Percentiles rank a stretch among this genome's conserved stretches.
Evolutionary conservation across 2,797 vertebrate genomes (phyloP).

Genomic region (Myiotriccus ornatus): DNA sequence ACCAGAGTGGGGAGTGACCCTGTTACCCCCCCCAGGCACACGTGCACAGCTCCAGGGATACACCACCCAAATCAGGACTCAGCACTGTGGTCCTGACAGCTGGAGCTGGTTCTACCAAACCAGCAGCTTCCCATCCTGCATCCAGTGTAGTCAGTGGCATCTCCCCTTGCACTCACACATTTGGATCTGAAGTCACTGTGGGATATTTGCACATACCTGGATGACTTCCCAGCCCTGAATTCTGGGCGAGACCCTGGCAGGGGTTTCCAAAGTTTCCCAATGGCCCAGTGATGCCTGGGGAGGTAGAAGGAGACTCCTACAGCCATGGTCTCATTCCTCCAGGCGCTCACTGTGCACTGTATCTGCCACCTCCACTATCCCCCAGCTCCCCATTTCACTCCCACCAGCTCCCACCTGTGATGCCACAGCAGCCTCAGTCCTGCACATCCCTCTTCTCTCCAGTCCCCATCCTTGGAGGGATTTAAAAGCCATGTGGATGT

Average conservation of each 20-base stretch:
- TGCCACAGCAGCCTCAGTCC: not conserved
- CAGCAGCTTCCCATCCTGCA: not conserved
- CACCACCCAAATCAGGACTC: not conserved
- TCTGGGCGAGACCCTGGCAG: not conserved
- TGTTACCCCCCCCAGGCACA: rapidly evolving
- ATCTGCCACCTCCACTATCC: not conserved
- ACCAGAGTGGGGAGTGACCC: not conserved
- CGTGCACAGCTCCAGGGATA: rapidly evolving
- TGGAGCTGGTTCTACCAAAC: not conserved
- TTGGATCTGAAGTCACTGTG: not conserved
- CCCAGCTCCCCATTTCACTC: not conserved
- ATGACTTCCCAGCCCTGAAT: not conserved
- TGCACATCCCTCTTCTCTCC: not conserved
- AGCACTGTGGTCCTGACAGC: not conserved
- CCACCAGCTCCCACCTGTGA: not conserved
- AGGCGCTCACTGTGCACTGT: rapidly evolving
- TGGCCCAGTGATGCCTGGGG: not conserved
- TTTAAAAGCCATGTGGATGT: not conserved
- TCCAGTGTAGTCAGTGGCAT: rapidly evolving
- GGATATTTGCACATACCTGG: not conserved
- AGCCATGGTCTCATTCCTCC: not conserved
- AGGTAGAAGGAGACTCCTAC: not conserved
- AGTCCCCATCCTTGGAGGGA: not conserved
- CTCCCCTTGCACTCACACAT: not conserved
- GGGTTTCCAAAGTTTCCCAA: not conserved